These are phyloP conservation scores for Bicyclus anynana DNA, from an alignment of 1,140 invertebrate genomes.

Conservation along the genomic window DNA sequence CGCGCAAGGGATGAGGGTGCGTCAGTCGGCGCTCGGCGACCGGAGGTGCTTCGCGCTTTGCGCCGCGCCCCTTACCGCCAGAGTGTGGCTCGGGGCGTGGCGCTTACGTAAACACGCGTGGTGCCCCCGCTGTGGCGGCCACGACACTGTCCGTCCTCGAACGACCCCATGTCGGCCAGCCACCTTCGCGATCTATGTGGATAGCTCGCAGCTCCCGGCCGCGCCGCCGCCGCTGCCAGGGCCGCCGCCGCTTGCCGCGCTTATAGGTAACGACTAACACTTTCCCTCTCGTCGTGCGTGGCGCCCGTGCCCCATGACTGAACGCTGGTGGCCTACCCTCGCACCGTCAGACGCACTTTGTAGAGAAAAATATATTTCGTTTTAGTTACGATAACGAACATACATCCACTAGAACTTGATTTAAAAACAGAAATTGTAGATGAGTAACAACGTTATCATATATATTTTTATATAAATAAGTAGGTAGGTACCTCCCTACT, in stretches of 20 bases:
- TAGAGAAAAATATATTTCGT: too few species aligned
- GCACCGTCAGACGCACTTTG: too few species aligned
- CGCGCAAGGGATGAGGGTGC: conserved; percentile 48
- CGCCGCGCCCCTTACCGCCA: conserved; percentile 72
- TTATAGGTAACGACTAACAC: conserved; percentile 57
- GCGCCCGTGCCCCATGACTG: too few species aligned
- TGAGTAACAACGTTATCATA: too few species aligned
- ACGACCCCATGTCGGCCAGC: conserved; percentile 68
- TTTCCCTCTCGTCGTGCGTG: too few species aligned
- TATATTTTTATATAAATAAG: too few species aligned
- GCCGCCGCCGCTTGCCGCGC: conserved; percentile 57
- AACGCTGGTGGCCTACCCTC: too few species aligned
- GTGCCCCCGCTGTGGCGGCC: conserved; percentile 49
- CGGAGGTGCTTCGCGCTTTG: conserved; percentile 66
- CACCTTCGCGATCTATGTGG: conserved; percentile 59
- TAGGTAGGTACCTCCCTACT: too few species aligned
- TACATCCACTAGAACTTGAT: too few species aligned
- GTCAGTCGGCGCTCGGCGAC: conserved; percentile 72
- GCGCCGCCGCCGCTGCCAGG: conserved; percentile 61
- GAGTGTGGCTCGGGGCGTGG: conserved; percentile 74
- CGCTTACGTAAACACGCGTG: conserved; percentile 76
- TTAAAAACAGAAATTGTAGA: too few species aligned
- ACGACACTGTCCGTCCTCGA: conserved; percentile 65
- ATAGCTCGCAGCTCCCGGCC: conserved; percentile 50
- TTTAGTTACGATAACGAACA: too few species aligned